Percentiles rank a stretch among this genome's conserved stretches.
phyloP scores from a whole-genome alignment of 2,797 vertebrate genomes.

The Phataginus tetradactyla region DNA sequence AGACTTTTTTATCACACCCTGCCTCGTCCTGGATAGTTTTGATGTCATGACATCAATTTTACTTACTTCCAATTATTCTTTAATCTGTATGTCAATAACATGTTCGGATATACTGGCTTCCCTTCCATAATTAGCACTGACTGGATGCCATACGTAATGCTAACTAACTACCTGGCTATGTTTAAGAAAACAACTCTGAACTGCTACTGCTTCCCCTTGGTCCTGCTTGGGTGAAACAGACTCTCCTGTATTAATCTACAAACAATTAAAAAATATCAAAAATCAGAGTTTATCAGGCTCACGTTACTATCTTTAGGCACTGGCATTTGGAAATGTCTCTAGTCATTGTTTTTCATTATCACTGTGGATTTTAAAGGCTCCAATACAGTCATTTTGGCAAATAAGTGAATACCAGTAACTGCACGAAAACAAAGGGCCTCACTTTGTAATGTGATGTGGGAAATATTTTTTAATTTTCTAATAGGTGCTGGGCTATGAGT shows the following conservation, averaged over 20 bases:
- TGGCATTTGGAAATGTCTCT: conserved; percentile 58
- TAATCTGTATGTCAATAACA: not conserved
- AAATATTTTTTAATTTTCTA: conserved; percentile 46
- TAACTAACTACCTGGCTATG: not conserved
- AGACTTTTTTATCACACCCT: not conserved
- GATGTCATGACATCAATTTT: not conserved
- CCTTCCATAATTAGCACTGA: not conserved
- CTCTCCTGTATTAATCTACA: not conserved
- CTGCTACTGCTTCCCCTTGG: not conserved
- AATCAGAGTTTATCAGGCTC: conserved; percentile 43
- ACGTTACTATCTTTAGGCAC: conserved; percentile 43
- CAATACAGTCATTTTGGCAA: not conserved
- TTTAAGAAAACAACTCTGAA: not conserved
- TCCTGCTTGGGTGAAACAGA: not conserved
- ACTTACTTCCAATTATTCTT: conserved; percentile 8
- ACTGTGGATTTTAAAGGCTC: not conserved
- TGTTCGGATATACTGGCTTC: not conserved
- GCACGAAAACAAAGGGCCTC: not conserved
- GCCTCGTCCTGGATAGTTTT: not conserved
- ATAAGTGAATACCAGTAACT: not conserved
- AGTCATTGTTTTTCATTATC: conserved; percentile 48
- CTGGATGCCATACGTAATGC: not conserved
- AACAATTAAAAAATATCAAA: conserved; percentile 5
- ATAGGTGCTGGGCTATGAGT: conserved; percentile 8
- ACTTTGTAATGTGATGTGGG: not conserved